phyloP scores from a whole-genome alignment of 2,113 vertebrate genomes.

The Equus przewalskii region DNA sequence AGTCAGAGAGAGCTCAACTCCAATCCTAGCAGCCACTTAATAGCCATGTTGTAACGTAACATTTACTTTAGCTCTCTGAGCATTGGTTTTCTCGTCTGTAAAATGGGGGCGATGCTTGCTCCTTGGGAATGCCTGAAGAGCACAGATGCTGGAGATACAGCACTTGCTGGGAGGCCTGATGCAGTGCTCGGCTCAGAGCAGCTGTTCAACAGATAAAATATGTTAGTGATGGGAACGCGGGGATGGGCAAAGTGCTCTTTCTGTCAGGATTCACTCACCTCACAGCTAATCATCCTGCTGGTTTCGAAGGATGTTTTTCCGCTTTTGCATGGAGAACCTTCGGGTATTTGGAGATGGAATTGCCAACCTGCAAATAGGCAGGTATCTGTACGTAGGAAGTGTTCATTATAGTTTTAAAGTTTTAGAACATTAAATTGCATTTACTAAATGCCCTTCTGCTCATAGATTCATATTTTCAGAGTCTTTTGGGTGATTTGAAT shows the following conservation, averaged over 20 bases:
- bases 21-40: background rate
- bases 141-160: background rate
- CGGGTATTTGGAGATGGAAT: background rate
- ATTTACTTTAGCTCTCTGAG: background rate
- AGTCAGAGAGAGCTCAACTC: background rate
- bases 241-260: background rate
- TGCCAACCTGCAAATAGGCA: background rate
- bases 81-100: constrained; percentile 13
- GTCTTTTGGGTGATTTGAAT: background rate
- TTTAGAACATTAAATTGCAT: background rate
- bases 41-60: background rate
- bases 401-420: background rate
- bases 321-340: background rate
- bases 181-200: background rate
- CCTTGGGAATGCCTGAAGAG: background rate
- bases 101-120: background rate
- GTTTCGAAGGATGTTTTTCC: constrained; percentile 2
- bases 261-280: background rate
- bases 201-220: background rate
- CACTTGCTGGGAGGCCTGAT: background rate
- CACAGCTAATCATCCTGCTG: background rate
- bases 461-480: background rate
- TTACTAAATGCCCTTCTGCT: background rate
- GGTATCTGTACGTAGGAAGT: background rate
- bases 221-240: background rate